Percentiles rank a stretch among this genome's conserved stretches.
Evolutionary conservation across 2,113 vertebrate genomes (phyloP).

Genomic region (Collichthys lucidus): DNA sequence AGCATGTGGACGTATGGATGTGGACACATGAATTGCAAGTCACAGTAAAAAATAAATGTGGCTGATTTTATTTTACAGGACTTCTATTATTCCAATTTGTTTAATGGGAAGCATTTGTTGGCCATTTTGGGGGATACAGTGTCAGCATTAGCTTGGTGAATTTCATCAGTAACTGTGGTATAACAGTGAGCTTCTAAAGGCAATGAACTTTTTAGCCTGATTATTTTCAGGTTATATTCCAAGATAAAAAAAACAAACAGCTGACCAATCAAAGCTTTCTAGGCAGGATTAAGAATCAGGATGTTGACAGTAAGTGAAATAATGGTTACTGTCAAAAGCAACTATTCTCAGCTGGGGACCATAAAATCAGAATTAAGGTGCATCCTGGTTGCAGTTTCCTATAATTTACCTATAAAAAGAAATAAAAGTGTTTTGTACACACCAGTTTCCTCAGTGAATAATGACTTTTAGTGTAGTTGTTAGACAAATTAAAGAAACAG

Average conservation of each 20-base stretch:
- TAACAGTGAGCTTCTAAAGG: neutral
- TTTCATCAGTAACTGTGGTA: neutral
- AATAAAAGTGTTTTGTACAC: neutral
- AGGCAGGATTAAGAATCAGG: neutral
- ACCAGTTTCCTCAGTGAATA: neutral
- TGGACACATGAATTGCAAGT: neutral
- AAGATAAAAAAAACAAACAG: neutral
- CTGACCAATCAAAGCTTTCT: neutral
- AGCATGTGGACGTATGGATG: neutral
- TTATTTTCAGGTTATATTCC: neutral
- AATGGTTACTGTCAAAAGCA: neutral
- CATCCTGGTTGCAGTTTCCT: no score
- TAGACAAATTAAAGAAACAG: neutral
- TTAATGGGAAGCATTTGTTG: neutral
- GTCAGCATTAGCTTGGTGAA: neutral
- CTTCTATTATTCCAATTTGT: neutral
- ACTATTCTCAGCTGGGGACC: neutral
- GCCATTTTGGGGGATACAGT: neutral
- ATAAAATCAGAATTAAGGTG: neutral
- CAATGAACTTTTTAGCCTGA: neutral
- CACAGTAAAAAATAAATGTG: neutral
- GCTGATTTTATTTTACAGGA: neutral
- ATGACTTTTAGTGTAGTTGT: neutral
- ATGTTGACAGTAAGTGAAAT: neutral
- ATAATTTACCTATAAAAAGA: neutral